A percentile compares a stretch with the other conserved stretches of the same genome.
These are phyloP conservation scores for Brachionus rotundiformis DNA, from an alignment of 1,140 invertebrate genomes.

Conservation along the genomic window DNA sequence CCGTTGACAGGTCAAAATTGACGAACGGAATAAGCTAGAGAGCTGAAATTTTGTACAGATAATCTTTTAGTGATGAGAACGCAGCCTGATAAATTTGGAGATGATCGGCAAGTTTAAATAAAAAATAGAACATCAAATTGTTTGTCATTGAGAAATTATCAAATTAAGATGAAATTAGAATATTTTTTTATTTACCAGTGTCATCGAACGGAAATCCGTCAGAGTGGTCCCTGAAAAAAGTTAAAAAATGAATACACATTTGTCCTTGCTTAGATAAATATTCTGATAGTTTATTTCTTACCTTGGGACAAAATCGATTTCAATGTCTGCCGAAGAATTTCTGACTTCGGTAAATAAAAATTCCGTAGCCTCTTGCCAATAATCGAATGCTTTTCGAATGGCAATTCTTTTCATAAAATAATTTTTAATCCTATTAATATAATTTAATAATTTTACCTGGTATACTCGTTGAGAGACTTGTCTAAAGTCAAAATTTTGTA, in stretches of 20 bases:
- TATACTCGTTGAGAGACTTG: background rate
- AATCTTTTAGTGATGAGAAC: no score
- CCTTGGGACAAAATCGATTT: conserved; percentile 30
- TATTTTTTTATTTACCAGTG: background rate
- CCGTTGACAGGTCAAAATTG: no score
- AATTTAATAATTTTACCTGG: background rate
- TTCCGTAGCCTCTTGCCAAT: conserved; percentile 32
- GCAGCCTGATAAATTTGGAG: no score
- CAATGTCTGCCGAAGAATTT: conserved; percentile 12
- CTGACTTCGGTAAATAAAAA: background rate
- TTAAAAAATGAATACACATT: no score
- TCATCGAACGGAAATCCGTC: conserved; percentile 34
- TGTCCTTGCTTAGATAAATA: no score
- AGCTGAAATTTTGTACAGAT: no score
- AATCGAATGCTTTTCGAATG: background rate
- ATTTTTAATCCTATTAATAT: background rate
- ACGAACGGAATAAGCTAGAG: no score
- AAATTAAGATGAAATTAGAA: background rate
- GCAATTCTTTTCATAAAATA: background rate
- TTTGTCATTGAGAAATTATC: background rate
- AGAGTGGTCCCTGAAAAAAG: background rate
- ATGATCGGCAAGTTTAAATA: no score
- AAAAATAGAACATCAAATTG: no score
- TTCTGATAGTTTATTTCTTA: background rate
- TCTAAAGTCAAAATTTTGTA: conserved; percentile 17